Conservation (phyloP, 2,797 vertebrate genomes). For the Enteromius unitaeniatus region DNA sequence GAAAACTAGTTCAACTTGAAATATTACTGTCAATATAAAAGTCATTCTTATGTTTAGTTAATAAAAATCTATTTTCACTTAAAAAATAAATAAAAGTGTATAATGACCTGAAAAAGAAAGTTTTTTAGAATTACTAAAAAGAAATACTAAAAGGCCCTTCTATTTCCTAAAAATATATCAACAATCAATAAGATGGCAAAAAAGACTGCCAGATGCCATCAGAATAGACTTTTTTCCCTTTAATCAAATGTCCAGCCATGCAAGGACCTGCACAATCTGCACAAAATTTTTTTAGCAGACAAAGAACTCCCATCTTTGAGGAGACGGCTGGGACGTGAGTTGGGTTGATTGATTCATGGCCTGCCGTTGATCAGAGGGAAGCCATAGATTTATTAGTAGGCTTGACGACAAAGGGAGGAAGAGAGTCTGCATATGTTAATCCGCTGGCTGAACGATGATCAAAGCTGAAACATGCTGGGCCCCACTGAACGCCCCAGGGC, state of each 20-base stretch:
- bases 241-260: not conserved
- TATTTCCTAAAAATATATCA: not conserved
- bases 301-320: constrained; percentile 19
- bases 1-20: not conserved
- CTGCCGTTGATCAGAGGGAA: constrained; percentile 64
- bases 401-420: constrained; percentile 81
- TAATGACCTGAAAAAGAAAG: not conserved
- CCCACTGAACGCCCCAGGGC: constrained; percentile 87
- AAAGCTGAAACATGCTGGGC: constrained; percentile 85
- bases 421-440: constrained; percentile 85
- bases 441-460: constrained; percentile 83
- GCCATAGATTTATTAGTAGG: constrained; percentile 80
- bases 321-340: constrained; percentile 6
- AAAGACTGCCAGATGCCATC: not conserved
- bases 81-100: not conserved
- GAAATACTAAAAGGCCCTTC: not conserved
- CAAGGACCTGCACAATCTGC: not conserved
- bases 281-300: constrained; percentile 4
- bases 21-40: not conserved
- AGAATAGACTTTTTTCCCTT: not conserved
- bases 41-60: not conserved
- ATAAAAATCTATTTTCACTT: not conserved
- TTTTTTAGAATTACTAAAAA: too few relatives aligned
- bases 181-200: not conserved
- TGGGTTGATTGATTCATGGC: constrained; percentile 65